Conservation (phyloP, 2,797 vertebrate species). For the Chromis chromis region DNA sequence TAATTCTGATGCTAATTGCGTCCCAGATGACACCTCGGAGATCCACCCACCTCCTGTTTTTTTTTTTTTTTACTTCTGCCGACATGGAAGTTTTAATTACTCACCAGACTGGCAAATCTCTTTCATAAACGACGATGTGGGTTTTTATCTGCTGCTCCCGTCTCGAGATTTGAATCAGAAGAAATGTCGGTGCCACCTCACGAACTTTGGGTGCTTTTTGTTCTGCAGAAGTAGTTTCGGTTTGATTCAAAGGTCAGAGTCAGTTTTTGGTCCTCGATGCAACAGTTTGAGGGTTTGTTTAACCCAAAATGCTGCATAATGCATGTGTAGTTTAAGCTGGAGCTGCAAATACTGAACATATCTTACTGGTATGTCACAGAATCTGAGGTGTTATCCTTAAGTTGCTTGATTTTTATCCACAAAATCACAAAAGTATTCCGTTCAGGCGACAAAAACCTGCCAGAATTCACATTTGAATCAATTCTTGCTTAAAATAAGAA, state of each 20-base stretch:
- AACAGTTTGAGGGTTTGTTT: background rate
- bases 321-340: too few species aligned
- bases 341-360: too few species aligned
- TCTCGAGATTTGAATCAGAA: constrained; percentile 35
- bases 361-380: too few species aligned
- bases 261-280: background rate
- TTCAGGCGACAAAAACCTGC: too few species aligned
- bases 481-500: too few species aligned
- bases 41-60: constrained; percentile 24
- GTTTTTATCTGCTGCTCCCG: constrained; percentile 44
- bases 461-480: too few species aligned
- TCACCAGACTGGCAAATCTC: constrained; percentile 46
- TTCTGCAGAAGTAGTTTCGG: background rate
- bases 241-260: background rate
- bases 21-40: constrained; percentile 33
- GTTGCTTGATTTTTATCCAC: too few species aligned
- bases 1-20: constrained; percentile 25
- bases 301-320: too few species aligned
- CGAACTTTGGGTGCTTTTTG: background rate
- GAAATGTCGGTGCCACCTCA: constrained; percentile 16
- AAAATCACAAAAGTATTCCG: too few species aligned
- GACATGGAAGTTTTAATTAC: constrained; percentile 48
- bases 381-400: too few species aligned
- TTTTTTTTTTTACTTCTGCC: constrained; percentile 20
- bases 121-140: constrained; percentile 23